phyloP scores from a whole-genome alignment of 2,888 invertebrate species.

The Barypeithes pellucidus region DNA sequence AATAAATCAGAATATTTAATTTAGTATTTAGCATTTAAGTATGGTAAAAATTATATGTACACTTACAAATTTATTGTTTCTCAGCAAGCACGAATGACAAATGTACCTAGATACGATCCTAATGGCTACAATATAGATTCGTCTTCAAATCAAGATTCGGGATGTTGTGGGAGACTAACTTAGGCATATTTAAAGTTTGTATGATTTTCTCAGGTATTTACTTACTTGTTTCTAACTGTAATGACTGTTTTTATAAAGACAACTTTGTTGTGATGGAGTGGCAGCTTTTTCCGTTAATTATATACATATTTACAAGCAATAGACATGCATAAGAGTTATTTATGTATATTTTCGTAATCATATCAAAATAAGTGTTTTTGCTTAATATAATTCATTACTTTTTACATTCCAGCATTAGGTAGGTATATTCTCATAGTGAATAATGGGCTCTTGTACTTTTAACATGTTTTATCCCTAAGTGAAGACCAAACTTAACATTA shows the following conservation, averaged over 20 bases:
- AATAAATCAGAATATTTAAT: too few species aligned
- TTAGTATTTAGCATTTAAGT: too few species aligned
- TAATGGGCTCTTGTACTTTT: too few species aligned
- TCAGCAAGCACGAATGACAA: constrained; percentile 90
- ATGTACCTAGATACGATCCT: constrained; percentile 83
- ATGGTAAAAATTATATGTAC: too few species aligned
- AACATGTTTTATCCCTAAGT: too few species aligned
- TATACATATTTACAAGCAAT: constrained; percentile 1
- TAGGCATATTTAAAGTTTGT: constrained; percentile 51
- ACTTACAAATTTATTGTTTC: constrained; percentile 16
- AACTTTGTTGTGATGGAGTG: constrained; percentile 5
- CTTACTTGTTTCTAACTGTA: constrained; percentile 18
- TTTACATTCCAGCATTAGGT: too few species aligned
- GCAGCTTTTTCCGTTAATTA: background rate
- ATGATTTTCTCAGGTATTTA: constrained; percentile 38
- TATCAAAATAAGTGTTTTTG: background rate
- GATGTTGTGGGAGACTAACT: constrained; percentile 74
- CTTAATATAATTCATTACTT: background rate
- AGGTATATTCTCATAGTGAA: too few species aligned
- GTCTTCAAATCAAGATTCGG: constrained; percentile 79
- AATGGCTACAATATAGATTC: constrained; percentile 81
- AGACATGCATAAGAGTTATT: background rate
- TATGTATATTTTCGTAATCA: constrained; percentile 16
- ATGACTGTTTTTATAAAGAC: constrained; percentile 5
- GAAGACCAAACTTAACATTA: too few species aligned